These are phyloP conservation scores for Knipowitschia caucasica DNA, from an alignment of 2,797 vertebrate genomes.

Conservation along the genomic window DNA sequence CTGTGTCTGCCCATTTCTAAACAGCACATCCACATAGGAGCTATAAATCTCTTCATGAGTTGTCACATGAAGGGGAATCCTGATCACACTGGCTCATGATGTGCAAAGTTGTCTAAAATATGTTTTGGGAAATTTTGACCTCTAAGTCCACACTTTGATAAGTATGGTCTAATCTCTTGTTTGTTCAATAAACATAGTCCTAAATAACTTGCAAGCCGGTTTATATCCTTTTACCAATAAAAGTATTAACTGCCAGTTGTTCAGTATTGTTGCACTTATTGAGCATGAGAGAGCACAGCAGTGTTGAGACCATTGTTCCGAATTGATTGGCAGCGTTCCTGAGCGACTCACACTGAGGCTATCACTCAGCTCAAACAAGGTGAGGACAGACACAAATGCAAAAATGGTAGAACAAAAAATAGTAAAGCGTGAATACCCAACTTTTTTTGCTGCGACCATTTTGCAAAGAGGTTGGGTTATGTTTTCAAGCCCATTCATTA, in stretches of 20 bases:
- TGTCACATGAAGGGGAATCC: conserved; percentile 42
- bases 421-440: too few relatives aligned
- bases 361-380: conserved; percentile 35
- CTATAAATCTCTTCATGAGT: conserved; percentile 63
- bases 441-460: too few relatives aligned
- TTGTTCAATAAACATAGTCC: conserved; percentile 55
- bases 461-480: too few relatives aligned
- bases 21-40: conserved; percentile 54
- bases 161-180: conserved; percentile 55
- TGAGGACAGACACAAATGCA: conserved; percentile 23
- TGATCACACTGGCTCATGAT: neutral
- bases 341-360: conserved; percentile 18
- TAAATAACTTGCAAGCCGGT: conserved; percentile 47
- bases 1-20: conserved; percentile 56
- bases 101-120: too few relatives aligned
- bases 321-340: conserved; percentile 39
- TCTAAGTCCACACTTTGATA: conserved; percentile 48
- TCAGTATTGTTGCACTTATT: conserved; percentile 34
- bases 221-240: conserved; percentile 47
- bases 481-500: too few relatives aligned
- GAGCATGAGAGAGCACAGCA: conserved; percentile 38
- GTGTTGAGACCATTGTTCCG: conserved; percentile 36
- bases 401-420: conserved; percentile 27
- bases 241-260: conserved; percentile 33
- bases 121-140: too few relatives aligned